A percentile compares a stretch with the other conserved stretches of the same genome.
phyloP scores from a whole-genome alignment of 1,140 invertebrate species.

The Caerostris extrusa region DNA sequence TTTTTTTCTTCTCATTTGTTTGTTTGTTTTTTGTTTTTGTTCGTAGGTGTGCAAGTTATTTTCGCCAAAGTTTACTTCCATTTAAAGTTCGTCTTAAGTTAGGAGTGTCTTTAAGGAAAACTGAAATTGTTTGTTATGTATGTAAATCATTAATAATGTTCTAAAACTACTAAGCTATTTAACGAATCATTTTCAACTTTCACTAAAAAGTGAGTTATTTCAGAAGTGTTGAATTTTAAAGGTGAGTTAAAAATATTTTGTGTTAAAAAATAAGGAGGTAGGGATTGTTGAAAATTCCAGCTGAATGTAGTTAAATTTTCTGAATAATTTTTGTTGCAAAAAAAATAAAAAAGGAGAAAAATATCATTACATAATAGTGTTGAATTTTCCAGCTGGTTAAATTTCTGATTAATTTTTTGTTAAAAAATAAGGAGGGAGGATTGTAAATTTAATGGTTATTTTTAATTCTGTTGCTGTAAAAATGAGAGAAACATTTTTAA shows the following conservation, averaged over 20 bases:
- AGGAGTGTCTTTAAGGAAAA: neutral
- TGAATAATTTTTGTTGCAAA: no score
- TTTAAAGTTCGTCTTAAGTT: neutral
- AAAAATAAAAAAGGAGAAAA: no score
- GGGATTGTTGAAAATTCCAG: no score
- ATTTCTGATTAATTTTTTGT: no score
- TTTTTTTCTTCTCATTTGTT: neutral
- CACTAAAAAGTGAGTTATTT: neutral
- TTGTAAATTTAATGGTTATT: no score
- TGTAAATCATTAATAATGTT: conserved; percentile 25
- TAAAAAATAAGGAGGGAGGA: no score
- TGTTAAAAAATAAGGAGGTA: no score
- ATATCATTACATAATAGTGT: neutral
- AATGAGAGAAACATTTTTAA: no score
- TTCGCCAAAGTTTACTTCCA: neutral
- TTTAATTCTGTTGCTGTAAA: no score
- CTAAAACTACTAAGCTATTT: neutral
- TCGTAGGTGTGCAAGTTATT: conserved; percentile 1
- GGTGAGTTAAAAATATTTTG: no score
- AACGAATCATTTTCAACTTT: conserved; percentile 15
- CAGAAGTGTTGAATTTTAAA: no score
- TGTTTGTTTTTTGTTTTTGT: conserved; percentile 7
- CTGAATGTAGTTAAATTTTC: no score
- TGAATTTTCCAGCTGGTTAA: neutral
- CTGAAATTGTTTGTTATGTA: neutral